phyloP scores from a whole-genome alignment of 2,888 invertebrate genomes.

The Drosophila anomelani region DNA sequence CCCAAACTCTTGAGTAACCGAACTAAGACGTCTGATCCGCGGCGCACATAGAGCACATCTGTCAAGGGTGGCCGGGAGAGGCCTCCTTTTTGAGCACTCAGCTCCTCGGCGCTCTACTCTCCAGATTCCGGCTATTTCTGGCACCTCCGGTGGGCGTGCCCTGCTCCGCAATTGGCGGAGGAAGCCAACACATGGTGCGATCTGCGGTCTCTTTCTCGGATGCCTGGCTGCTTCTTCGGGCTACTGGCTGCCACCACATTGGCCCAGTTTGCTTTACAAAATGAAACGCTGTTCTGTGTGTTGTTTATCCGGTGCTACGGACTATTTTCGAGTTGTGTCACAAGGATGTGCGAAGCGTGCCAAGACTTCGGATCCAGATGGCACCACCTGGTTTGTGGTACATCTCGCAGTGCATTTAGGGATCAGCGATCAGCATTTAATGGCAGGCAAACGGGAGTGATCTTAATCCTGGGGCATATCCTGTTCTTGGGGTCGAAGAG shows the following conservation, averaged over 20 bases:
- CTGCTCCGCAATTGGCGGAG: constrained; percentile 70
- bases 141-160: constrained; percentile 78
- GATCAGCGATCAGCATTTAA: constrained; percentile 20
- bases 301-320: constrained; percentile 42
- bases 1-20: background rate
- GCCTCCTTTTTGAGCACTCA: constrained; percentile 71
- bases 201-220: constrained; percentile 53
- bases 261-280: constrained; percentile 64
- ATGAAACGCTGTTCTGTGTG: constrained; percentile 34
- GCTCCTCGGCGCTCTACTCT: constrained; percentile 29
- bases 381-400: constrained; percentile 58
- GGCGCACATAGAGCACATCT: constrained; percentile 56
- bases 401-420: constrained; percentile 29
- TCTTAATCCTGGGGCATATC: constrained; percentile 31
- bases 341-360: constrained; percentile 64
- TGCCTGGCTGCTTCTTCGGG: constrained; percentile 4
- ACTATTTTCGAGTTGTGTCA: constrained; percentile 22
- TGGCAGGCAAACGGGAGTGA: constrained; percentile 20
- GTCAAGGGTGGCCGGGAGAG: constrained; percentile 38
- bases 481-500: constrained; percentile 18
- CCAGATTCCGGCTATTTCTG: constrained; percentile 82
- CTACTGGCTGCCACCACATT: constrained; percentile 58
- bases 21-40: constrained; percentile 86
- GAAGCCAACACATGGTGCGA: constrained; percentile 73
- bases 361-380: constrained; percentile 55